Evolutionary conservation across 1,140 invertebrate species (phyloP).

Genomic region (Spodoptera frugiperda): DNA sequence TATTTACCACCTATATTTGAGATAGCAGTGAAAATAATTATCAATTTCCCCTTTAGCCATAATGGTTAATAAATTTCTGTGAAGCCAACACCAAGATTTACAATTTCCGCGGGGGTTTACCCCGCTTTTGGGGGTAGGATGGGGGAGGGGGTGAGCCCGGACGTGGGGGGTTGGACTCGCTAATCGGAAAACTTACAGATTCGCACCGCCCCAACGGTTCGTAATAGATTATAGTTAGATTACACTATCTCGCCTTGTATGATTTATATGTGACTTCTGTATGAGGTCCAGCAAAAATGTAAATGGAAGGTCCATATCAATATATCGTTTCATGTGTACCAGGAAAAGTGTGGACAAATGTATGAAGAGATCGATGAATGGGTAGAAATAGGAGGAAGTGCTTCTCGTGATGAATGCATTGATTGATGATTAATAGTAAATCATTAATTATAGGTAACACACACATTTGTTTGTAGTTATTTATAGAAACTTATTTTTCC

Average conservation of each 20-base stretch:
- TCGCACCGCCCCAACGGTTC: conserved; percentile 41
- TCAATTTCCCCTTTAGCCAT: conserved; percentile 56
- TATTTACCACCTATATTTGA: conserved; percentile 30
- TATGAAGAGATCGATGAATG: too few relatives aligned
- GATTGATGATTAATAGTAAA: too few relatives aligned
- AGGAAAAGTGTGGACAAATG: background rate
- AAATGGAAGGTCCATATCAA: conserved; percentile 2
- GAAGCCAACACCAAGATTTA: conserved; percentile 54
- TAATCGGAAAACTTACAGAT: conserved; percentile 55
- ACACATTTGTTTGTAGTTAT: too few relatives aligned
- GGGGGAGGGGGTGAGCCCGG: conserved; percentile 15
- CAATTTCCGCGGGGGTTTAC: conserved; percentile 53
- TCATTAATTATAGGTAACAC: too few relatives aligned
- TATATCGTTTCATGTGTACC: background rate
- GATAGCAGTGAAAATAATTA: conserved; percentile 51
- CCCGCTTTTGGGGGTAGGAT: background rate
- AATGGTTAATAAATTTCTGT: conserved; percentile 55
- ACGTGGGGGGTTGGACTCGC: conserved; percentile 24
- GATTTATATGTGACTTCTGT: conserved; percentile 30
- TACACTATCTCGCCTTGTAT: conserved; percentile 36
- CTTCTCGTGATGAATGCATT: too few relatives aligned
- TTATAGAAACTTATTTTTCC: too few relatives aligned
- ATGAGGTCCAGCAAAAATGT: conserved; percentile 1
- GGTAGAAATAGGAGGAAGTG: too few relatives aligned
- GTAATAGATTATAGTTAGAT: conserved; percentile 48